These are phyloP conservation scores for Agelastica alni DNA, from an alignment of 2,888 invertebrate genomes.

Conservation along the genomic window DNA sequence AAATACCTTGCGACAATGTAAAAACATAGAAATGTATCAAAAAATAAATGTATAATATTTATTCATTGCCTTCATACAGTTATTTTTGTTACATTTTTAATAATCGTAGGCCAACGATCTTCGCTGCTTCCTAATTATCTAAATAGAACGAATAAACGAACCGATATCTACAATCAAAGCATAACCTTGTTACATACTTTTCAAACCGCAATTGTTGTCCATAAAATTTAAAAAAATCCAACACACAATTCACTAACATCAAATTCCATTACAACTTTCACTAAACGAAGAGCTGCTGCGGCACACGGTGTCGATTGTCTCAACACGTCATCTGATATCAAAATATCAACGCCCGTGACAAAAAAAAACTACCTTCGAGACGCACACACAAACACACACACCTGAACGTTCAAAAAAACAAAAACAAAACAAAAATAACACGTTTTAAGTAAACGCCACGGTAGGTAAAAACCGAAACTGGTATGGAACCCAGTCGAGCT, in stretches of 20 bases:
- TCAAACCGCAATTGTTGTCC: not conserved
- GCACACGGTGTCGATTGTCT: not conserved
- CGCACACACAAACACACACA: not conserved
- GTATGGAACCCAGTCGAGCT: slow-evolving; percentile 15
- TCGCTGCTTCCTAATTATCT: too few relatives aligned
- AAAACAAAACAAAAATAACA: not conserved
- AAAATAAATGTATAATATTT: too few relatives aligned
- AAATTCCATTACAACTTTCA: slow-evolving; percentile 7
- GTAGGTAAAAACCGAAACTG: slow-evolving; percentile 17
- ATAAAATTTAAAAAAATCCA: slow-evolving; percentile 7
- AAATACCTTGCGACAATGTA: too few relatives aligned
- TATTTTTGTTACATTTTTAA: too few relatives aligned
- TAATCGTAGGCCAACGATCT: too few relatives aligned
- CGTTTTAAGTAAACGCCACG: not conserved
- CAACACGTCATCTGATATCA: slow-evolving; percentile 2
- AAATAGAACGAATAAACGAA: too few relatives aligned
- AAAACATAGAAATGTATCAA: too few relatives aligned
- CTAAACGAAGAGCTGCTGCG: not conserved
- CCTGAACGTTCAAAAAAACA: slow-evolving; percentile 1
- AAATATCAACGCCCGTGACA: not conserved
- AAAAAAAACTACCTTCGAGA: not conserved
- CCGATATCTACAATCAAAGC: too few relatives aligned
- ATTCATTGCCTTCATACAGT: too few relatives aligned
- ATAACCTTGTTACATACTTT: slow-evolving; percentile 5
- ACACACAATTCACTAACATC: not conserved